phyloP scores from a whole-genome alignment of 2,888 invertebrate genomes.

The Griposia aprilina region DNA sequence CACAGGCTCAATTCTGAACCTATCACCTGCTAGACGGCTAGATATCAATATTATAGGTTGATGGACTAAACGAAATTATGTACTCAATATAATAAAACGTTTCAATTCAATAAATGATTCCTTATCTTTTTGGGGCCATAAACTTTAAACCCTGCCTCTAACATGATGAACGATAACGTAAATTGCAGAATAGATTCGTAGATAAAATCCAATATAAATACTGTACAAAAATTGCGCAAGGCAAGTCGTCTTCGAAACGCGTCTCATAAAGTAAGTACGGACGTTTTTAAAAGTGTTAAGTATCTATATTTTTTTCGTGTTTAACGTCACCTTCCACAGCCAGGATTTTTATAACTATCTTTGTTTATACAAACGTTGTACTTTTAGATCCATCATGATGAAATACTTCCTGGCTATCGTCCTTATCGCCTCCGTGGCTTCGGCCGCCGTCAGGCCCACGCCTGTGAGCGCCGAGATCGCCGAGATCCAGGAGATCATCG shows the following conservation, averaged over 20 bases:
- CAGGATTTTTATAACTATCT: conserved; percentile 16
- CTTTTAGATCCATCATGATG: conserved; percentile 75
- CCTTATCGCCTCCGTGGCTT: conserved; percentile 79
- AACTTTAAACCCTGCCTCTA: conserved; percentile 13
- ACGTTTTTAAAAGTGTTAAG: neutral
- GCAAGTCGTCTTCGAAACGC: conserved; percentile 55
- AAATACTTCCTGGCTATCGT: conserved; percentile 81
- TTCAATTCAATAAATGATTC: neutral
- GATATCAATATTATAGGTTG: neutral
- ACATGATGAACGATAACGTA: conserved; percentile 17
- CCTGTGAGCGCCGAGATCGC: conserved; percentile 61
- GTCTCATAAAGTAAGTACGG: conserved; percentile 52
- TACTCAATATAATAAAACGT: neutral
- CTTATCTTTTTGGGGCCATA: conserved; percentile 41
- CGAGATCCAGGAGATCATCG: conserved; percentile 66
- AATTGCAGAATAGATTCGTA: conserved; percentile 4
- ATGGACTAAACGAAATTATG: neutral
- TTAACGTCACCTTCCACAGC: conserved; percentile 3
- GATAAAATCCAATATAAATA: conserved; percentile 52
- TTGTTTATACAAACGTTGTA: conserved; percentile 1
- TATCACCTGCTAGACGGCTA: neutral
- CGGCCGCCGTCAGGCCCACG: conserved; percentile 68
- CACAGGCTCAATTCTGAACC: neutral
- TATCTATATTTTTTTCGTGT: neutral
- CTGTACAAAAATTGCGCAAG: neutral